Conservation (phyloP, 2,888 invertebrate genomes). For the Coelogynopora nodosa region DNA sequence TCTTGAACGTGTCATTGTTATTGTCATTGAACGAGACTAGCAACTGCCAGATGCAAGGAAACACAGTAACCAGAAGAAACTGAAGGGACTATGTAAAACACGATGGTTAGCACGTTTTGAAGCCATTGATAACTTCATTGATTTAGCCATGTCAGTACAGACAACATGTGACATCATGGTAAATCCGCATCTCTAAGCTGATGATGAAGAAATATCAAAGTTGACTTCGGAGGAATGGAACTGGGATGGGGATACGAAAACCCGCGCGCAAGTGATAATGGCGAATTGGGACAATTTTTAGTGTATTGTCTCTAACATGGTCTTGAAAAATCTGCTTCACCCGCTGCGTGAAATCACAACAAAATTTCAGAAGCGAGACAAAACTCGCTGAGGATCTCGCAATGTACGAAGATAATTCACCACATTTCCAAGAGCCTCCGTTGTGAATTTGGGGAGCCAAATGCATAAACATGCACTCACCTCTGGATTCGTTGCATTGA, state of each 20-base stretch:
- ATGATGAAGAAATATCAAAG: constrained; percentile 29
- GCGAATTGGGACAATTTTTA: background rate
- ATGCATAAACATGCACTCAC: background rate
- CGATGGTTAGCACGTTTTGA: constrained; percentile 26
- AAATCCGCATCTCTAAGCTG: constrained; percentile 16
- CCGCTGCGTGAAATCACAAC: background rate
- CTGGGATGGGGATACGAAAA: background rate
- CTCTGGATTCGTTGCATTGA: background rate
- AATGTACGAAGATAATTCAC: constrained; percentile 5
- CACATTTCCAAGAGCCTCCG: too few relatives aligned
- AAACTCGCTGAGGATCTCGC: constrained; percentile 17
- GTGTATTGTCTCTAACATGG: background rate
- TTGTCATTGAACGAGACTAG: constrained; percentile 18
- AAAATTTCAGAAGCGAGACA: background rate
- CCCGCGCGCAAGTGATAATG: background rate
- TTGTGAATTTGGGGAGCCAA: background rate
- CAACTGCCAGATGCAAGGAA: constrained; percentile 31
- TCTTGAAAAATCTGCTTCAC: background rate
- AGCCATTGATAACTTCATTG: constrained; percentile 27
- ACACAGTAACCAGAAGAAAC: constrained; percentile 27
- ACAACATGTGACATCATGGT: constrained; percentile 24
- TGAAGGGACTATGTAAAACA: constrained; percentile 27
- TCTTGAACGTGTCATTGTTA: constrained; percentile 27
- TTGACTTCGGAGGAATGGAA: constrained; percentile 28
- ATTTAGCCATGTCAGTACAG: constrained; percentile 28